Base-by-base conservation (phyloP, 2,113 vertebrate species). In the Erinaceus europaeus region DNA sequence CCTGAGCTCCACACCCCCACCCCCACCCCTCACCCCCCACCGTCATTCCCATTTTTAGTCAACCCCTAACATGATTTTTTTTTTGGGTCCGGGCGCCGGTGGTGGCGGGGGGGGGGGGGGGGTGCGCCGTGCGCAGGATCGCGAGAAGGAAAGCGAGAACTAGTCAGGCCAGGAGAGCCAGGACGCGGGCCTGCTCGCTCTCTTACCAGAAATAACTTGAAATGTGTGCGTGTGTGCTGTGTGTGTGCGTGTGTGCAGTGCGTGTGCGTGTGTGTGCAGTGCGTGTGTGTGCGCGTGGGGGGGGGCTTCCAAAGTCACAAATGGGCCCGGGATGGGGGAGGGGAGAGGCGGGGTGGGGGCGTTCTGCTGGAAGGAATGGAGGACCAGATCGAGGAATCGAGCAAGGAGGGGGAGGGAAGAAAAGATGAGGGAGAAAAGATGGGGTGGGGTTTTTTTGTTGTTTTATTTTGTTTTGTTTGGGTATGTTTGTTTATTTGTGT, bases 131-230 rank as follows among this genome's bases (percentile, higher is more conserved):
- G 82, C 88, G 75, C 93, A 92, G 90, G 88, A 92, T 93, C 92
- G 92, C 94, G 94, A 94, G 95, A 95, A 88, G 80, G 91, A 84
- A 89, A 81, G 94, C 95, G 91, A 94, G 91, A 95, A 94, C 95
- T 85, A 93, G 75, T 62, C 53, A 85, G 77, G 91, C 64, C 53
- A 81, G 53, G 88, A 84, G 59, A 29, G 77, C 90, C 91, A 93
- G 83, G 69, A 80, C 52, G 65, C 17, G 75, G 93, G 90, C 90
- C 94, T 72, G 29, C 89, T 79, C 90, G 90, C 52, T 81, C 73
- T 74, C 65, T 52, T 34, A 81, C 65, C 46, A 73, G 79, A 74
- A 82, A 91, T 40, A 50, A 75, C 67, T 72, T 40, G 64, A 62
- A 29, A 88, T n/a, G n/a, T n/a, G n/a, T n/a, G n/a, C n/a, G n/a